phyloP scores from a whole-genome alignment of 2,113 vertebrate genomes.

The Tauraco erythrolophus region DNA sequence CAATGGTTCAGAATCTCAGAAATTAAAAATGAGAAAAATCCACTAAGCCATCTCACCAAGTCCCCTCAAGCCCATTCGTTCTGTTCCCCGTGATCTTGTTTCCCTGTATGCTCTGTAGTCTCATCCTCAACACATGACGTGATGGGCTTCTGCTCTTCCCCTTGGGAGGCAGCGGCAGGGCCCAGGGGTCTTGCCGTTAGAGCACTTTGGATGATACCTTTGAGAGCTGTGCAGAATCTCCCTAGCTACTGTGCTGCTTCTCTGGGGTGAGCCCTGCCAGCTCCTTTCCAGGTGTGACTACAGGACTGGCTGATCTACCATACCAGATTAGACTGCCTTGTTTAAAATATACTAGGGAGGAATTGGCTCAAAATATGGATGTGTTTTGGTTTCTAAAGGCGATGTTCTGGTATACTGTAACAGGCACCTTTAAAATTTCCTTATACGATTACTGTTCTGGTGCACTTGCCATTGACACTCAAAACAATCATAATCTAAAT shows the following conservation, averaged over 20 bases:
- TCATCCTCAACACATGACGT: background rate
- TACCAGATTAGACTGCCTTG: background rate
- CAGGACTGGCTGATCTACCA: background rate
- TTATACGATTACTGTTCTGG: background rate
- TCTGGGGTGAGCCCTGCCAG: background rate
- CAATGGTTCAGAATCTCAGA: background rate
- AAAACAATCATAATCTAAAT: background rate
- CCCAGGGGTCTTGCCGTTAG: accelerated
- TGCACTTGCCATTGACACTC: background rate
- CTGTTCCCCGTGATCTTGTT: background rate
- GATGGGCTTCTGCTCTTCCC: background rate
- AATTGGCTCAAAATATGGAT: background rate
- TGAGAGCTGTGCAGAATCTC: background rate
- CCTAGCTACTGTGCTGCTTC: background rate
- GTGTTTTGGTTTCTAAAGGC: background rate
- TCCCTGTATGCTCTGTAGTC: background rate
- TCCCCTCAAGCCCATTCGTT: background rate
- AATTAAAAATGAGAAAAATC: background rate
- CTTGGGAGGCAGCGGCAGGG: background rate
- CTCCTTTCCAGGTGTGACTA: background rate
- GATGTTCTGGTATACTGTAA: background rate
- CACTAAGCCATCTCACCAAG: background rate
- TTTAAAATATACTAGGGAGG: background rate
- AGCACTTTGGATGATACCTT: background rate
- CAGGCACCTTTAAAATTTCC: background rate